Conservation (phyloP, 2,113 vertebrate genomes). For the Natator depressus region DNA sequence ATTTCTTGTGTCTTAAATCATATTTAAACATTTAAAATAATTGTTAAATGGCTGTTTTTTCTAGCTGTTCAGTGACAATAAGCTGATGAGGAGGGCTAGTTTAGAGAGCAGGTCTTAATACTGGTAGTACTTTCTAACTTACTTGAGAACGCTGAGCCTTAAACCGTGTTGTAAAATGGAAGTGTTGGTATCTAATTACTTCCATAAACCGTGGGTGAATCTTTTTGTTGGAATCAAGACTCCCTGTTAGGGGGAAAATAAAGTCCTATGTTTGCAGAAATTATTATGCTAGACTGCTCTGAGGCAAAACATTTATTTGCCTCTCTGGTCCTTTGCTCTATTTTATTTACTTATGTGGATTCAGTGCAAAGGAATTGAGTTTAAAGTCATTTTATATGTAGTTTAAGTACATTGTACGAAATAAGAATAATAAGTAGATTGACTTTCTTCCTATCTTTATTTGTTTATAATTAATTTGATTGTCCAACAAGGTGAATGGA, state of each 20-base stretch:
- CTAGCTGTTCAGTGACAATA: neutral
- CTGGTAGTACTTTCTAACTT: slow-evolving; percentile 40
- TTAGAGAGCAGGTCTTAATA: neutral
- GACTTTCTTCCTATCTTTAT: slow-evolving; percentile 59
- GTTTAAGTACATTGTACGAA: slow-evolving; percentile 60
- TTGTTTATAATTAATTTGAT: slow-evolving; percentile 56
- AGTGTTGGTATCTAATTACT: slow-evolving; percentile 78
- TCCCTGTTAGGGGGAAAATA: slow-evolving; percentile 77
- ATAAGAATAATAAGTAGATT: slow-evolving; percentile 55
- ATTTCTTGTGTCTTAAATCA: neutral
- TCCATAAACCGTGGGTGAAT: slow-evolving; percentile 77
- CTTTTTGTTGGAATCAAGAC: slow-evolving; percentile 76
- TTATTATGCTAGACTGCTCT: slow-evolving; percentile 63
- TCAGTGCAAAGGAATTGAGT: slow-evolving; percentile 48
- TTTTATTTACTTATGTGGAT: slow-evolving; percentile 64
- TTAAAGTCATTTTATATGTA: slow-evolving; percentile 63
- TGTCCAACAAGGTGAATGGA: slow-evolving; percentile 5
- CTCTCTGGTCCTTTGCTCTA: slow-evolving; percentile 42
- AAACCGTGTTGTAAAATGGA: slow-evolving; percentile 66
- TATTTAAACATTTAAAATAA: neutral
- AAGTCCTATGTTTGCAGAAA: slow-evolving; percentile 76
- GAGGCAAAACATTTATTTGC: slow-evolving; percentile 76
- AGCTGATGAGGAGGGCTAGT: slow-evolving; percentile 12
- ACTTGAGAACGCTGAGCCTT: slow-evolving; percentile 63
- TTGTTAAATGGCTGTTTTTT: neutral